Evolutionary conservation across 1,140 invertebrate genomes (phyloP), one percentile per base, ranked within the genome.

Genomic region (Hyposmocoma kahamanoa): DNA sequence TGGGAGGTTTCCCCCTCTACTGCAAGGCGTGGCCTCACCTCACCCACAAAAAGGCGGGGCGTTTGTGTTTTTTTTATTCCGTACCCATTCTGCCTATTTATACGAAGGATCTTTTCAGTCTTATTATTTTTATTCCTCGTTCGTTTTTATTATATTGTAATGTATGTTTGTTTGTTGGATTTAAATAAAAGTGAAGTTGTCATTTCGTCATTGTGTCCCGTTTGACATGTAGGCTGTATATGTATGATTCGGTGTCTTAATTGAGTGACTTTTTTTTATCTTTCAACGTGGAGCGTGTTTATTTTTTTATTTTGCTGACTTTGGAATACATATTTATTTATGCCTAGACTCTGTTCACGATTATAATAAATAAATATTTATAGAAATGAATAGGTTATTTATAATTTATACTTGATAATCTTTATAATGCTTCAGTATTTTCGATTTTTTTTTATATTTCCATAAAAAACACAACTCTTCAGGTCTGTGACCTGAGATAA

Each of bases 121-220:
- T 67, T 68, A 68, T 67, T 78, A 59, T 59, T 64, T 74, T 67
- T 50, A 46, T 48, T 48, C 42, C 52, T 64, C 52, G 47, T 46
- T 48, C 43, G 56, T 59, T 72, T n/a, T 76, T 79, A 76, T 74
- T 72, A 72, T 73, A 74, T 66, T 75, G 73, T 76, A 62, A 62
- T 62, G 56, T 43, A 45, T 62, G 56, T 72, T 60, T 68, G 64
- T 64, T 62, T 68, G 64, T 67, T 65, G 42, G 47, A 62, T 70
- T 65, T 60, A 62, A 67, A 66, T 66, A 66, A 59, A n/a, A 55
- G 65, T 63, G 49, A 59, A 59, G 62, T 63, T 65, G 61, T 72
- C 60, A 65, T 58, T 63, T 57, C 53, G 49, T 56, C 56, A 68
- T 66, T 72, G 61, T n/a, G n/a, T n/a, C n/a, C n/a, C n/a, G n/a